Evolutionary conservation across 1,140 invertebrate genomes (phyloP).

Genomic region (Euura lappo): DNA sequence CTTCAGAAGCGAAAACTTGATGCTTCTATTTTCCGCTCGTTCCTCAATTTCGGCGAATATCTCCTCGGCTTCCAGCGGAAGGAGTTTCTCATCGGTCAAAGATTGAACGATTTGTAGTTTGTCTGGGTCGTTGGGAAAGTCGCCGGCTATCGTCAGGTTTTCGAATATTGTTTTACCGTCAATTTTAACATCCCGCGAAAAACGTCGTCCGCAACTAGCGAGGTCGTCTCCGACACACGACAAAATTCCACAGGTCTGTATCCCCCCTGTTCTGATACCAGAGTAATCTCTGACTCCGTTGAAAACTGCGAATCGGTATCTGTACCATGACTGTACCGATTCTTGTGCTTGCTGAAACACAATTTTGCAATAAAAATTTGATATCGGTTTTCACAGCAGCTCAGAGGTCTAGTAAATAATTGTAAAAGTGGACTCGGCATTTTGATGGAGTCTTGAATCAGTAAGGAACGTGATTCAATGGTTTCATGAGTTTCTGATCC

Average conservation of each 20-base stretch:
- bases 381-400: constrained; percentile 26
- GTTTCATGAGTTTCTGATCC: too few species aligned
- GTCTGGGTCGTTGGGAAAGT: constrained; percentile 23
- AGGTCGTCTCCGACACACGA: constrained; percentile 55
- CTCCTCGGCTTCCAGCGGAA: constrained; percentile 26
- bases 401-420: too few species aligned
- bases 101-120: constrained; percentile 28
- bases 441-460: constrained; percentile 24
- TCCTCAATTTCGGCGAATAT: constrained; percentile 28
- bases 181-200: constrained; percentile 23
- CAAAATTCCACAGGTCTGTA: constrained; percentile 61
- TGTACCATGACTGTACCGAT: constrained; percentile 21
- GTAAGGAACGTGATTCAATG: too few species aligned
- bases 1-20: constrained; percentile 23
- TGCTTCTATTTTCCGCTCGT: constrained; percentile 23
- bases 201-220: constrained; percentile 46
- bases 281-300: constrained; percentile 55
- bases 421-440: too few species aligned
- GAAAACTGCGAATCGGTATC: constrained; percentile 58
- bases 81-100: constrained; percentile 27
- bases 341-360: too few species aligned
- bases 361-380: too few species aligned
- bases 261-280: constrained; percentile 47
- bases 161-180: constrained; percentile 31
- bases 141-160: constrained; percentile 28